A percentile compares a stretch with the other conserved stretches of the same genome.
Conservation (phyloP, 2,113 vertebrate genomes). For the Loxodonta africana region DNA sequence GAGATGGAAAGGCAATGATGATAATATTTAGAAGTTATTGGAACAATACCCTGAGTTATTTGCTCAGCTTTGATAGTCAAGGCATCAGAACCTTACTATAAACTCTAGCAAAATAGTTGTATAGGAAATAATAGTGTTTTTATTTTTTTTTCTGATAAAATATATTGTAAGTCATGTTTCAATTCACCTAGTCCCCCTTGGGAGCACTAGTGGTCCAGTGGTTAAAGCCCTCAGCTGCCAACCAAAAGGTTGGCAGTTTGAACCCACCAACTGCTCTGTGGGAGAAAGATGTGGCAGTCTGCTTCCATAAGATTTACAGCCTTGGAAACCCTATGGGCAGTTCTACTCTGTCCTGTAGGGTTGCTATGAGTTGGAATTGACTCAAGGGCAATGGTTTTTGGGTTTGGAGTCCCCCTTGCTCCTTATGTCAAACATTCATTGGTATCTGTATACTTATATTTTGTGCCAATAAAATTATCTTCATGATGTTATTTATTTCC, state of each 20-base stretch:
- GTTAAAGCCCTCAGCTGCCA: too few relatives aligned
- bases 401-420: neutral
- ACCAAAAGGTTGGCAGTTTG: too few relatives aligned
- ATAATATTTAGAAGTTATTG: slow-evolving; percentile 13
- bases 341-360: too few relatives aligned
- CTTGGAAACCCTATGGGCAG: too few relatives aligned
- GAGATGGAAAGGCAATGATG: neutral
- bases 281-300: too few relatives aligned
- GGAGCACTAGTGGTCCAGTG: too few relatives aligned
- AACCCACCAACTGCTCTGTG: too few relatives aligned
- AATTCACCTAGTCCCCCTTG: neutral
- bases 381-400: too few relatives aligned
- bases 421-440: slow-evolving; percentile 7
- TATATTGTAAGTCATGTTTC: slow-evolving; percentile 42
- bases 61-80: neutral
- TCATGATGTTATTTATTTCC: slow-evolving; percentile 24
- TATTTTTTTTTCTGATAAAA: neutral
- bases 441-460: neutral
- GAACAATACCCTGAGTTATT: neutral
- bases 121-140: neutral
- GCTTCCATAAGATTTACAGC: too few relatives aligned
- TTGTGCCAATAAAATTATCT: slow-evolving; percentile 24
- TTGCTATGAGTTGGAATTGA: too few relatives aligned
- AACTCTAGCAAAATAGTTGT: neutral
- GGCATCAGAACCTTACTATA: neutral